Conservation (phyloP, 2,797 vertebrate species). For the Dicrostonyx torquatus region DNA sequence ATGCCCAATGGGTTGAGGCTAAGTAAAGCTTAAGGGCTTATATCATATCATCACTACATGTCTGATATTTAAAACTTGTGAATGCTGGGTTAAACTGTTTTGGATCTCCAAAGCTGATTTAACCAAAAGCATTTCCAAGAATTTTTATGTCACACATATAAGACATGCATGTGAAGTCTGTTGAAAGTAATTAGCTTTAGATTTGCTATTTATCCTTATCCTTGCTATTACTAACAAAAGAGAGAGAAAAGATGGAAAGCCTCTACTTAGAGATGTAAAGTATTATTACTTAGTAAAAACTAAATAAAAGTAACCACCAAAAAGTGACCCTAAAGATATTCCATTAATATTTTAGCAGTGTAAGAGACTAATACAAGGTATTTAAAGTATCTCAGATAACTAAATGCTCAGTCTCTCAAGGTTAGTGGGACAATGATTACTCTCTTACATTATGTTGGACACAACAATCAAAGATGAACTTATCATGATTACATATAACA, state of each 20-base stretch:
- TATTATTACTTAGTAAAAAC: slow-evolving; percentile 53
- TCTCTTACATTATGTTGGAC: slow-evolving; percentile 18
- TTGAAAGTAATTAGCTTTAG: slow-evolving; percentile 4
- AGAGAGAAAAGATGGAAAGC: slow-evolving; percentile 13
- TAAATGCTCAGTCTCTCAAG: slow-evolving; percentile 56
- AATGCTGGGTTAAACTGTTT: background rate
- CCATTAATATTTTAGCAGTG: slow-evolving; percentile 50
- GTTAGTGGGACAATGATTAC: slow-evolving; percentile 32
- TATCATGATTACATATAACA: slow-evolving; percentile 41
- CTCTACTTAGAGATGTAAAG: background rate
- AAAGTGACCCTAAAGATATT: slow-evolving; percentile 40
- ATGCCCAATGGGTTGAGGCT: background rate
- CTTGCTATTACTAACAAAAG: slow-evolving; percentile 13
- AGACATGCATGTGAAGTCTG: background rate
- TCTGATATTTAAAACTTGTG: background rate
- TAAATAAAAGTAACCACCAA: slow-evolving; percentile 53
- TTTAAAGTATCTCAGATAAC: slow-evolving; percentile 62
- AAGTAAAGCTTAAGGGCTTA: background rate
- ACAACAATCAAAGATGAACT: slow-evolving; percentile 33
- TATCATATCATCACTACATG: background rate
- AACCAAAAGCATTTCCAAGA: background rate
- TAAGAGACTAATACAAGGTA: slow-evolving; percentile 43
- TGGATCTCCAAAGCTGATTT: background rate
- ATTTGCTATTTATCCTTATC: background rate
- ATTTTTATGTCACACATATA: slow-evolving; percentile 6